Conservation (phyloP, 1,140 invertebrate genomes). For the Trichoplusia ni region DNA sequence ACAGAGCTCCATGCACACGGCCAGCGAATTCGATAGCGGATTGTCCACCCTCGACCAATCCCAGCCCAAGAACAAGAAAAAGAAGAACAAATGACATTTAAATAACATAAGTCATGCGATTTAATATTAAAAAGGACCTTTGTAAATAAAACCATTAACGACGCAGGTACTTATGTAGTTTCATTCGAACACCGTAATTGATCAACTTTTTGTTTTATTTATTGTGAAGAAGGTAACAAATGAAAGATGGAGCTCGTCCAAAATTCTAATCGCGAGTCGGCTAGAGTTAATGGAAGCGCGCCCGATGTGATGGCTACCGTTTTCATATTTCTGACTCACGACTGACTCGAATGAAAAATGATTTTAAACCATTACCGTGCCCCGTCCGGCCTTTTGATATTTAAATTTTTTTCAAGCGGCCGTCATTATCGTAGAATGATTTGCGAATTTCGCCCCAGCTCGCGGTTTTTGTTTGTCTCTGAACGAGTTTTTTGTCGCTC, state of each 20-base stretch:
- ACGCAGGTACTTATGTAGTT: constrained; percentile 32
- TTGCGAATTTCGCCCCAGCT: constrained; percentile 76
- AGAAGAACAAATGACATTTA: constrained; percentile 38
- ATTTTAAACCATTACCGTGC: constrained; percentile 81
- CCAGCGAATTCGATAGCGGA: constrained; percentile 79
- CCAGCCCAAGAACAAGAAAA: constrained; percentile 59
- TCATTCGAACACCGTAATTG: constrained; percentile 34
- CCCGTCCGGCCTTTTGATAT: constrained; percentile 81
- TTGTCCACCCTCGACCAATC: constrained; percentile 66
- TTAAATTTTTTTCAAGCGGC: constrained; percentile 81
- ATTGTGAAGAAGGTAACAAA: constrained; percentile 39
- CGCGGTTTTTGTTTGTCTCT: constrained; percentile 73
- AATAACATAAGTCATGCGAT: constrained; percentile 23
- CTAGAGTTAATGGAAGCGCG: constrained; percentile 71
- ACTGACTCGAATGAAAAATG: constrained; percentile 80
- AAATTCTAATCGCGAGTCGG: constrained; percentile 68
- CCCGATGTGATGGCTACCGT: constrained; percentile 71
- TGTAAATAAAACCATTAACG: constrained; percentile 40
- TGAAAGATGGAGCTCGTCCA: constrained; percentile 65
- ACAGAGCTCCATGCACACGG: constrained; percentile 77
- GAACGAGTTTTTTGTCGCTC: constrained; percentile 77
- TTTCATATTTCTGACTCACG: constrained; percentile 75
- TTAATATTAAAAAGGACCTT: constrained; percentile 23
- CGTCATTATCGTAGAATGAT: constrained; percentile 78
- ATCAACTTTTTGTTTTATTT: constrained; percentile 36